Evolutionary conservation across 2,888 invertebrate species (phyloP), one percentile per base, ranked within the genome.

Genomic region (Troides oblongomaculatus): DNA sequence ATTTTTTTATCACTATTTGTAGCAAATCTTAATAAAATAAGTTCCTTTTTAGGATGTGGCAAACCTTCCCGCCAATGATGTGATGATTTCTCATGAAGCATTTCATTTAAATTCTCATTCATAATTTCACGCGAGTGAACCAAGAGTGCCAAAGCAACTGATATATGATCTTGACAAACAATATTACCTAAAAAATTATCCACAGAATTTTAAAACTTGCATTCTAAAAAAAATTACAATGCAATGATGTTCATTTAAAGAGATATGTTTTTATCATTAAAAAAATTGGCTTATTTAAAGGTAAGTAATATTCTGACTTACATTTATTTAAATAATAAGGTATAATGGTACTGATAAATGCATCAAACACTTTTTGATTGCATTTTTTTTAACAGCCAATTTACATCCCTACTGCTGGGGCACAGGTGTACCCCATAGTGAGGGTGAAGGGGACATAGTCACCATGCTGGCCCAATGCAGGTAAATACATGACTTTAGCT

Each of bases 51-150:
- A 8, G 93, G 89, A 83, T 94, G 94, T 63, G 94, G 92, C 72
- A 93, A 86, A 3, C 96, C 97, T 82, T 96, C 93, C 74, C 97
- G 90, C 97, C 97, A 97, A 78, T 94, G 93, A 57, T 97, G 96
- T 59, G 95, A 94, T 21, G 97, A 96, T 76, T 85, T 87, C 57
- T 81, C 79, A 67, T 77, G 73, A 68, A 90, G 80, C 83, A 90
- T 88, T 72, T 88, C 79, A 65, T 85, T 89, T 66, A 92, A 77
- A 66, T 85, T 82, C 60, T 85, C 82, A 78, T 85, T 84, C 76
- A 80, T 86, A 60, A 94, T 92, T 83, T 92, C 88, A 75, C 92
- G 84, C 61, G 94, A 94, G 78, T 94, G 90, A 43, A 93, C 93
- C 71, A 94, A 80, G 73, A 95, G 82, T 64, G 95, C 95, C 75